Evolutionary conservation across 37 sponge, comb jelly and placozoan species (phyloP), one percentile per base, ranked within the genome.

Genomic region (Lycopodina hypogea): DNA sequence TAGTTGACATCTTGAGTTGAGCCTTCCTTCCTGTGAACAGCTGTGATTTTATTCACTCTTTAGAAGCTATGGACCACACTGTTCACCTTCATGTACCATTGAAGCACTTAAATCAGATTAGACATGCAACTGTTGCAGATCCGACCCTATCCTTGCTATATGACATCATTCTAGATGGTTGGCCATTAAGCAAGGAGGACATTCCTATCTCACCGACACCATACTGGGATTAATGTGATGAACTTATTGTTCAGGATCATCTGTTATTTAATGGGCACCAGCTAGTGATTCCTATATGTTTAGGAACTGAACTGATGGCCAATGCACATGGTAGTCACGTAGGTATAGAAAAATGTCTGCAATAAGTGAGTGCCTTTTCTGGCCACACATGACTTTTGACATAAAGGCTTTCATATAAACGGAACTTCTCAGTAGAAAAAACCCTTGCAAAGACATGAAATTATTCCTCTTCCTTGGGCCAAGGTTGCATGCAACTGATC

Each of bases 171-270:
- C 74, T 56, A 33, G 7, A 22, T 19, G 80, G 86, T 1, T 79
- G 80, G 86, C 86, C 86, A 11, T 37, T 64, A 11, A 64, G 1
- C 59, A 85, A 86, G n/a, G n/a, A n/a, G n/a, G n/a, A n/a, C n/a
- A n/a, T n/a, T n/a, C n/a, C n/a, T n/a, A n/a, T n/a, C n/a, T 17
- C 18, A 37, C 22, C 74, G 7, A 68, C n/a, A 1, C 59, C 75
- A 35, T 79, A 79, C 33, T 79, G 24, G 53, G 80, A 86, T 36
- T 1, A 67, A 3, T 80, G 61, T 15, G 84, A 83, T 56, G 77
- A 83, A n/a, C 76, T n/a, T n/a, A n/a, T 83, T 4, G 56, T 78
- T 1, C 72, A 84, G 40, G 85, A 77, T 60, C n/a, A 60, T 18
- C 73, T 85, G 0, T 65, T 85, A 0, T 85, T 85, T 64, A 85